These are phyloP conservation scores for Myotis planiceps DNA, from an alignment of 2,797 vertebrate genomes.

Conservation along the genomic window DNA sequence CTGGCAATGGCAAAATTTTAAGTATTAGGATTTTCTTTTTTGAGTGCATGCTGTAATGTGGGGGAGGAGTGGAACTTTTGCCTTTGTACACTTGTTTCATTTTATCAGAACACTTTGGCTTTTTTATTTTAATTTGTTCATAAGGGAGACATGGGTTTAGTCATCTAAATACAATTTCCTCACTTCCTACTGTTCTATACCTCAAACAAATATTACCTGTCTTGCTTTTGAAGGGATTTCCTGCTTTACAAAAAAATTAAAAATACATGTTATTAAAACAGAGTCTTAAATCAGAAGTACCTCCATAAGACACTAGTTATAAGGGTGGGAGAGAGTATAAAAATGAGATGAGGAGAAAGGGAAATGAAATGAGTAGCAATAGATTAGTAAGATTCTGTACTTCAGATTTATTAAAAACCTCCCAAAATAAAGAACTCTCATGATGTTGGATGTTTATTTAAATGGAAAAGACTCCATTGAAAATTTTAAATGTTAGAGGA, in stretches of 20 bases:
- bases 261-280: background rate
- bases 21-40: background rate
- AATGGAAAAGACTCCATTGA: background rate
- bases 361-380: background rate
- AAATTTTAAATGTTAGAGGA: background rate
- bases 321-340: accelerated
- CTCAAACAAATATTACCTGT: background rate
- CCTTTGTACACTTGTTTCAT: background rate
- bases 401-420: background rate
- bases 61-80: background rate
- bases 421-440: background rate
- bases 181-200: background rate
- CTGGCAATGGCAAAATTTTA: background rate
- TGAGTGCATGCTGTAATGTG: background rate
- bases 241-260: background rate
- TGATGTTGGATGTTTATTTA: background rate
- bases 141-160: background rate
- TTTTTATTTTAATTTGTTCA: background rate
- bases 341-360: background rate
- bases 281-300: background rate
- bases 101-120: background rate
- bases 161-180: background rate
- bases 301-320: background rate
- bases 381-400: background rate
- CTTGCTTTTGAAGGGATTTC: background rate